Conservation (phyloP, 2,113 vertebrate species). For the Dicaeum eximium region DNA sequence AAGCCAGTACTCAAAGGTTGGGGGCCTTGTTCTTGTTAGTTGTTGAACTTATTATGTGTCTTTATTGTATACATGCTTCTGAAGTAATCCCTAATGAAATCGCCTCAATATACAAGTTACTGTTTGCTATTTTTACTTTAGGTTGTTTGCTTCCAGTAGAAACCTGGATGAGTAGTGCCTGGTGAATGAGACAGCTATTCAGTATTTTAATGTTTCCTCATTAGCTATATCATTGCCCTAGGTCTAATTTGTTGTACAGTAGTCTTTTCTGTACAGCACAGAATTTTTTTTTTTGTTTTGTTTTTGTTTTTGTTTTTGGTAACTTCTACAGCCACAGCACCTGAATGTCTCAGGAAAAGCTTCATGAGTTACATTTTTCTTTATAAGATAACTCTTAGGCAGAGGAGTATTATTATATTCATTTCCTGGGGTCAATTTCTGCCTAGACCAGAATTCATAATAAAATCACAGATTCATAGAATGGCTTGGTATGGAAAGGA, state of each 20-base stretch:
- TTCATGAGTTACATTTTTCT: background rate
- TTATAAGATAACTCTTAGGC: background rate
- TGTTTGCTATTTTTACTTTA: background rate
- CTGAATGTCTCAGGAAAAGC: background rate
- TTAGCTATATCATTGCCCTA: background rate
- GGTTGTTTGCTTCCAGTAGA: background rate
- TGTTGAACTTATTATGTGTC: background rate
- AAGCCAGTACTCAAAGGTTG: background rate
- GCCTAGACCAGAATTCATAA: background rate
- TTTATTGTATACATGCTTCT: background rate
- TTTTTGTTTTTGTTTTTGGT: background rate
- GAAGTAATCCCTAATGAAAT: constrained; percentile 10
- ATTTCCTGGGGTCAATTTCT: background rate
- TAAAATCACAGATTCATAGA: background rate
- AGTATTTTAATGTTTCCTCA: background rate
- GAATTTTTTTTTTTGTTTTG: background rate
- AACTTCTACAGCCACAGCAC: background rate
- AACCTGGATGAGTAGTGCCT: background rate
- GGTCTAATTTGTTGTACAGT: background rate
- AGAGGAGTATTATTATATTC: background rate
- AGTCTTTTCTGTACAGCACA: background rate
- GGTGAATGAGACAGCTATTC: background rate
- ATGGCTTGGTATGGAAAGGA: background rate
- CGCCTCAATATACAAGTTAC: background rate
- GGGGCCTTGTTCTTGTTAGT: background rate